These are phyloP conservation scores for Drosophila ironensis DNA, from an alignment of 1,140 invertebrate species.

Conservation along the genomic window DNA sequence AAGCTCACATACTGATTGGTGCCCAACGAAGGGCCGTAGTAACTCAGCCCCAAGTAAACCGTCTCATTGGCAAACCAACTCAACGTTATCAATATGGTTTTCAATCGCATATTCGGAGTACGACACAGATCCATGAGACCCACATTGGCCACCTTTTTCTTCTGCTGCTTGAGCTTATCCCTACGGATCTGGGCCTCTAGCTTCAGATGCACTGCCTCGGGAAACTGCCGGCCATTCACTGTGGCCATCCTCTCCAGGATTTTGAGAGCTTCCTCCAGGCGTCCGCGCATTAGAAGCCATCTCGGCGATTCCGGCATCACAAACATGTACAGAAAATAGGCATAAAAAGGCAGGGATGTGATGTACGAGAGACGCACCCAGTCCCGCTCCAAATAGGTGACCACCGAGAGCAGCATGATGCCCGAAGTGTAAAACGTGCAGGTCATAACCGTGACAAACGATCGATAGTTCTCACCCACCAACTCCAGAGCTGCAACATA, in stretches of 20 bases:
- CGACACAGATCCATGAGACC: constrained; percentile 88
- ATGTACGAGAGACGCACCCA: constrained; percentile 90
- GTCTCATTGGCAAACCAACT: constrained; percentile 89
- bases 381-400: constrained; percentile 91
- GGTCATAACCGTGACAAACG: constrained; percentile 94
- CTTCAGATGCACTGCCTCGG: constrained; percentile 87
- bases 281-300: constrained; percentile 91
- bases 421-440: constrained; percentile 94
- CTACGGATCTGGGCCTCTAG: constrained; percentile 84
- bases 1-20: constrained; percentile 93
- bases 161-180: constrained; percentile 84
- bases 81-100: constrained; percentile 86
- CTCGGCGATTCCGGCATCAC: constrained; percentile 93
- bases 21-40: constrained; percentile 92
- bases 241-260: constrained; percentile 89
- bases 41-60: constrained; percentile 91
- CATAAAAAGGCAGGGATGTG: constrained; percentile 91
- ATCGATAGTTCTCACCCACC: constrained; percentile 94
- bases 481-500: constrained; percentile 90
- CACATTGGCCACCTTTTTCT: constrained; percentile 84
- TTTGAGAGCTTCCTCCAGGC: constrained; percentile 89
- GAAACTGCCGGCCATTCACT: constrained; percentile 89
- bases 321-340: constrained; percentile 93
- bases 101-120: constrained; percentile 93
- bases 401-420: constrained; percentile 89